Base-by-base conservation (phyloP, 2,888 invertebrate genomes). In the Brachypterus glaber region DNA sequence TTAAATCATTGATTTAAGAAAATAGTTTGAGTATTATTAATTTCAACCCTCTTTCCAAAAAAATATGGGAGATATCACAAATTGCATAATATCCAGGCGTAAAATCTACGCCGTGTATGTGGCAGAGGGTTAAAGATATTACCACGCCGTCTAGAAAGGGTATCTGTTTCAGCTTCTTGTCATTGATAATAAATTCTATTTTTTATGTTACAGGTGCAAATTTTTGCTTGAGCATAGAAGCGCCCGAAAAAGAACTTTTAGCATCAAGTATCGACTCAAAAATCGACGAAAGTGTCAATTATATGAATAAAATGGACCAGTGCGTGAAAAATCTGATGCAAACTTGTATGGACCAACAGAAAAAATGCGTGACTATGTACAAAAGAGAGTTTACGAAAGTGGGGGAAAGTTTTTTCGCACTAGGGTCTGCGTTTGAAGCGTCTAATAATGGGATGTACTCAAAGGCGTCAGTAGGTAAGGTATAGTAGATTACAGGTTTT, bases 361-460 rank as follows among this genome's bases (percentile, higher is more conserved):
- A 93, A 61, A 85, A 86, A 56, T 84, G 85, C 62, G 80, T 84
- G 58, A 83, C 79, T 11, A 77, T 82, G 16, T 91, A 88, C 60
- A 89, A 84, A 66, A 77, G 86, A 53, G 97, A 98, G 59, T 92
- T 84, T 62, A 84, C 85, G 58, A 89, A 87, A 62, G 79, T 93
- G 44, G 89, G 95, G 1, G 84, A 85, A 55, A 81, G 90, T 9
- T 86, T 97, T 59, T 81, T 79, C 36, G 78, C 79, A 29, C 67
- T 97, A 43, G 90, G 93, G 3, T 77, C 81, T 51, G 82, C 93
- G 1, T 77, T 95, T 50, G 82, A 82, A 54, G 73, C 81, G 47
- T 90, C 91, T 56, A 73, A 77, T 11, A 71, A 77, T 29, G 70
- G 77, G 17, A 73, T 73, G 31, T 76, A 73, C n/a, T 73, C 75